A percentile compares a stretch with the other conserved stretches of the same genome.
These are phyloP conservation scores for Mustela nigripes DNA, from an alignment of 2,113 vertebrate species.

Conservation along the genomic window DNA sequence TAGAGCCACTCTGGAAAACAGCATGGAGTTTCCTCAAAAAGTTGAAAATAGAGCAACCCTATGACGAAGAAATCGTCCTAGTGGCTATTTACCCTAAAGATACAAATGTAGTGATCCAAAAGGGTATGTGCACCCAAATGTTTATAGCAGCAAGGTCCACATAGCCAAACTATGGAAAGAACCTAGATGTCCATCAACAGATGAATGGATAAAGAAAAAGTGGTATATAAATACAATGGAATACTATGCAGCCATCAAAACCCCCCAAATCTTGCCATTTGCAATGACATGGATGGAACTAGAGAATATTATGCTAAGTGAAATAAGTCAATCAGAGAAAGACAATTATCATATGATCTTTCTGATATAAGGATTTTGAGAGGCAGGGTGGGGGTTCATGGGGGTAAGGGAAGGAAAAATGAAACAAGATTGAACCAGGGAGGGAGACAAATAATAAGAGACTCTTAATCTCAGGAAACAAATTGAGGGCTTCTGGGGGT, in stretches of 20 bases:
- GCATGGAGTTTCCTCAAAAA: background rate
- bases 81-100: background rate
- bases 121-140: background rate
- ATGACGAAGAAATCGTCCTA: background rate
- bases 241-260: background rate
- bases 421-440: no score
- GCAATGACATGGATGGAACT: background rate
- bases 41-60: background rate
- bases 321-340: background rate
- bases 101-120: no score
- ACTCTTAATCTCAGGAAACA: no score
- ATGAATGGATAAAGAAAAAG: background rate
- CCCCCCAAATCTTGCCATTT: background rate
- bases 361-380: no score
- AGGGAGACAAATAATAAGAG: no score
- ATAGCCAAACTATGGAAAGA: background rate
- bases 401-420: no score
- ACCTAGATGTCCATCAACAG: background rate
- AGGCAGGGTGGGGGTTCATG: no score
- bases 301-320: background rate
- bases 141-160: background rate
- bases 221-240: background rate
- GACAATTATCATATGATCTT: background rate
- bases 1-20: background rate
- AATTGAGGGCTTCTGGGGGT: no score